These are phyloP conservation scores for Poeciliopsis paucimaculata DNA, from an alignment of 2,797 vertebrate species.

Conservation along the genomic window DNA sequence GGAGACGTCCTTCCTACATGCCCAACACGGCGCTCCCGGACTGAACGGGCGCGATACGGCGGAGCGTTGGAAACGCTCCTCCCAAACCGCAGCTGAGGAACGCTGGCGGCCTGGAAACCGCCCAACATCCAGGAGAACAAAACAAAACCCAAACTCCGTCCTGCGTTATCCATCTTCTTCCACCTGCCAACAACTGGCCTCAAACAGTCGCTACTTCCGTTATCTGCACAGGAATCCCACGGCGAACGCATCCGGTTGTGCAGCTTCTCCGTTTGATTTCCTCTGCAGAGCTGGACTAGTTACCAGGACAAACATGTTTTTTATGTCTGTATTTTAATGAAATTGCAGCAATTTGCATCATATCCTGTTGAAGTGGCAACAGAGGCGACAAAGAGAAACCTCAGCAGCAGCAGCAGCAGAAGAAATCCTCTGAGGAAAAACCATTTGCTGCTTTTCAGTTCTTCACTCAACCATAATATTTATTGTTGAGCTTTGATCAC, in stretches of 20 bases:
- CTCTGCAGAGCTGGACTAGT: not conserved
- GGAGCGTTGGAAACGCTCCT: constrained; percentile 39
- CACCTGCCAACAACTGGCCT: not conserved
- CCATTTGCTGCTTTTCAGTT: not conserved
- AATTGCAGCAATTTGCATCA: not conserved
- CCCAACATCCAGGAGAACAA: constrained; percentile 64
- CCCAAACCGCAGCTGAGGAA: constrained; percentile 42
- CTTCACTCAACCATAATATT: no score
- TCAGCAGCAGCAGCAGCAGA: not conserved
- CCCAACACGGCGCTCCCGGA: constrained; percentile 23
- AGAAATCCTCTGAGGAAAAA: not conserved
- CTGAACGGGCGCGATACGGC: constrained; percentile 37
- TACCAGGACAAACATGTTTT: not conserved
- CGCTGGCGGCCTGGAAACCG: constrained; percentile 61
- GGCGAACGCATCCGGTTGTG: not conserved
- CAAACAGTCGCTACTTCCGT: not conserved
- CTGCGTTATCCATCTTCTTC: constrained; percentile 21
- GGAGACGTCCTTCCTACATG: constrained; percentile 38
- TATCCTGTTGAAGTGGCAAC: not conserved
- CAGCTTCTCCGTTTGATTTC: not conserved
- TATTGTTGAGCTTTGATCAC: no score
- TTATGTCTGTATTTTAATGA: not conserved
- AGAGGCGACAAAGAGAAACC: not conserved
- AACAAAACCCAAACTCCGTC: constrained; percentile 55
- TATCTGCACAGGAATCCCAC: not conserved